Evolutionary conservation across 2,888 invertebrate genomes (phyloP).

Genomic region (Megaustenia siamemsis): DNA sequence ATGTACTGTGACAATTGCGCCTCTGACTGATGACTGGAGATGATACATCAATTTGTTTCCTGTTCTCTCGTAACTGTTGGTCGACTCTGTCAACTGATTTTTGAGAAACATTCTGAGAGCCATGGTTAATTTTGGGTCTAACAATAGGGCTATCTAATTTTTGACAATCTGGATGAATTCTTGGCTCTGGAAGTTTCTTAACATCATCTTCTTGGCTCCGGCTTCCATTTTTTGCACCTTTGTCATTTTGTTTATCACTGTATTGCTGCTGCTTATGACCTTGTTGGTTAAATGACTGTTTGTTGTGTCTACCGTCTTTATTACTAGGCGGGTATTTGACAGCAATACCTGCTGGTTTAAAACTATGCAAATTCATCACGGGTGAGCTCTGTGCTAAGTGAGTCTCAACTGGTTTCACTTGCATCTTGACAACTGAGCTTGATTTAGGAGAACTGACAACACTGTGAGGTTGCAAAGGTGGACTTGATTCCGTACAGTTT

Average conservation of each 20-base stretch:
- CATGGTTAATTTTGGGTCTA: slow-evolving; percentile 10
- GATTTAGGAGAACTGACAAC: slow-evolving; percentile 49
- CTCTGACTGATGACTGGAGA: slow-evolving; percentile 42
- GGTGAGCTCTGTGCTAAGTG: slow-evolving; percentile 48
- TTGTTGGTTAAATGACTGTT: neutral
- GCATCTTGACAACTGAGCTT: slow-evolving; percentile 43
- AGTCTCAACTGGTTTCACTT: slow-evolving; percentile 48
- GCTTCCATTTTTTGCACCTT: neutral
- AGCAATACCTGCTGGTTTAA: slow-evolving; percentile 37
- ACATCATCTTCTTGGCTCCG: neutral
- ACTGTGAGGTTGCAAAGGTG: neutral
- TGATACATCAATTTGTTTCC: slow-evolving; percentile 55
- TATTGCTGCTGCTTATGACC: slow-evolving; percentile 4
- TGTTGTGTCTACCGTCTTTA: slow-evolving; percentile 1
- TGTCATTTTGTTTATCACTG: neutral
- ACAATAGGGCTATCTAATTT: slow-evolving; percentile 22
- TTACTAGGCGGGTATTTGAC: slow-evolving; percentile 27
- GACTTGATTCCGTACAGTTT: neutral
- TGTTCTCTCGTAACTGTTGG: slow-evolving; percentile 52
- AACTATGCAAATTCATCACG: slow-evolving; percentile 45
- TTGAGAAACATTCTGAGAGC: neutral
- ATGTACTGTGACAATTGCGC: neutral
- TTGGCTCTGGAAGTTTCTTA: slow-evolving; percentile 23
- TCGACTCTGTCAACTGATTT: slow-evolving; percentile 53
- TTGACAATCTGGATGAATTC: slow-evolving; percentile 38